These are phyloP conservation scores for Gandaritis pyraliata DNA, from an alignment of 2,888 invertebrate species.

Conservation along the genomic window DNA sequence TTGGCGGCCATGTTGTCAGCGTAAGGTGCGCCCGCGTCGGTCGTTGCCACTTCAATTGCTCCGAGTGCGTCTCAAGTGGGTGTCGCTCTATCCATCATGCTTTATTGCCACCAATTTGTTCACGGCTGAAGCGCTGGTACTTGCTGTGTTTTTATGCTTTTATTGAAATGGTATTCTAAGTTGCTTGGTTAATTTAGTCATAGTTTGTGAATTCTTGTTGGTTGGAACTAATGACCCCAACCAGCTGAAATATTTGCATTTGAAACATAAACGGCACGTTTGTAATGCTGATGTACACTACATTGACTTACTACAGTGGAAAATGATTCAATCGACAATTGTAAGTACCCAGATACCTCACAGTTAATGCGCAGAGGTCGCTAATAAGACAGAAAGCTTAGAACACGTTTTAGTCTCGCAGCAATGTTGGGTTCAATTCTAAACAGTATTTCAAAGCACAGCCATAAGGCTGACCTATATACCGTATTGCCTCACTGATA, in stretches of 20 bases:
- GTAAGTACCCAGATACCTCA: too few relatives aligned
- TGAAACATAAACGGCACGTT: too few relatives aligned
- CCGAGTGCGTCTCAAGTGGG: constrained; percentile 49
- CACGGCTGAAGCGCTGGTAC: constrained; percentile 29
- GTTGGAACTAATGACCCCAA: not conserved
- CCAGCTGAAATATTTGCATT: too few relatives aligned
- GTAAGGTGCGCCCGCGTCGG: constrained; percentile 57
- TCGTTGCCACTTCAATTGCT: constrained; percentile 57
- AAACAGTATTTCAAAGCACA: constrained; percentile 1
- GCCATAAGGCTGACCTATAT: constrained; percentile 16
- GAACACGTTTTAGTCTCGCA: too few relatives aligned
- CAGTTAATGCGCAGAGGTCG: too few relatives aligned
- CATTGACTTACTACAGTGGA: too few relatives aligned
- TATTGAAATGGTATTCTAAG: constrained; percentile 16
- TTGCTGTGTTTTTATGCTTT: constrained; percentile 16
- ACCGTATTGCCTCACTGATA: constrained; percentile 9
- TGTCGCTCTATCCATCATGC: constrained; percentile 45
- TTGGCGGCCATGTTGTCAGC: constrained; percentile 31
- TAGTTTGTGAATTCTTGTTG: constrained; percentile 5
- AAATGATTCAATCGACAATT: too few relatives aligned
- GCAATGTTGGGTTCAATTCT: not conserved
- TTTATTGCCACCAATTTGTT: constrained; percentile 44
- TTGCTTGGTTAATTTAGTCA: constrained; percentile 13
- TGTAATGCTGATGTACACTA: too few relatives aligned
- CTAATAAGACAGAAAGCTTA: too few relatives aligned